Evolutionary conservation across 2,888 invertebrate genomes (phyloP), one percentile per base, ranked within the genome.

Genomic region (Incurvaria masculella): DNA sequence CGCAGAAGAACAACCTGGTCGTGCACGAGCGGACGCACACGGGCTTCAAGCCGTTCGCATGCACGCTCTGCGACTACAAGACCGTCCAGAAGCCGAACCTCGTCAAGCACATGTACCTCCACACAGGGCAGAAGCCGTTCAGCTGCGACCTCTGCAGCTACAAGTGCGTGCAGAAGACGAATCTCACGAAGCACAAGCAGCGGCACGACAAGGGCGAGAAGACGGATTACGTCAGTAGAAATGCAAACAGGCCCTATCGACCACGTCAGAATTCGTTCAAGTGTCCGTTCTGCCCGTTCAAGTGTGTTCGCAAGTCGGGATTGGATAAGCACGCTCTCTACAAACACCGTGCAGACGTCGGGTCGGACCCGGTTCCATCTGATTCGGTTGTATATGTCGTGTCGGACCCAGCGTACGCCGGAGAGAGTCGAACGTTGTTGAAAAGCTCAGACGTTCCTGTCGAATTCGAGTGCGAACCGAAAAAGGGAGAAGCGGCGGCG

Each of bases 21-120:
- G 79, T 80, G 0, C 79, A 80, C 44, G 79, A 79, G 51, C 53
- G 79, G 1, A 80, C 79, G 0, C 79, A 79, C n/a, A 79, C 79
- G 0, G 79, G 79, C 0, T 74, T 71, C 46, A 80, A 80, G 45
- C 79, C 79, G 0, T 79, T 79, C 21, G 78, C 72, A 0, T 79
- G 79, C 18, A 74, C 76, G 0, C 78, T 69, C 49, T 79, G 79
- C 38, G 78, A 78, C 1, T 80, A 80, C 11, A 53, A 76, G 5
- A 80, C 79, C 0, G 79, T 79, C 0, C 79, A 79, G 41, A 79
- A 79, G 59, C 79, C 79, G 0, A 80, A 80, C 50, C 57, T 79
- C 57, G 79, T 79, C 0, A 79, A 79, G 54, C 79, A 80, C 44
- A 78, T 80, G 79, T 80, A 80, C 42, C 49, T 79, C 11, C 79